Percentiles rank a stretch among this genome's conserved stretches.
Evolutionary conservation across 2,113 vertebrate species (phyloP).

Genomic region (Pholis gunnellus): DNA sequence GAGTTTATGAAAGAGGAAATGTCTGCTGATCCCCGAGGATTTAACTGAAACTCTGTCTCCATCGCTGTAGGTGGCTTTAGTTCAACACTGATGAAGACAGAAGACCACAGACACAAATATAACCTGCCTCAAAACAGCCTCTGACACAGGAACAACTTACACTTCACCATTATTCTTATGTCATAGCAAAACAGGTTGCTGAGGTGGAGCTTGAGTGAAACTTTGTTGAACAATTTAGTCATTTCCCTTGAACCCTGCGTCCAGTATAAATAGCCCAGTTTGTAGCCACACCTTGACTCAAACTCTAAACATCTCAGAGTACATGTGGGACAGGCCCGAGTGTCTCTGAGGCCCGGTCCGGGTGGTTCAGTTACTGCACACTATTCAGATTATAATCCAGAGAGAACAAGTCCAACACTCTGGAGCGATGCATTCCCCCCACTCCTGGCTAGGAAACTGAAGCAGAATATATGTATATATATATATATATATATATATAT

Average conservation of each 20-base stretch:
- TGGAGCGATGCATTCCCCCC: constrained; percentile 36
- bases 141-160: not conserved
- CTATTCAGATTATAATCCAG: constrained; percentile 64
- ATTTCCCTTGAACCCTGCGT: not conserved
- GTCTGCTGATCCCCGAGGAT: constrained; percentile 39
- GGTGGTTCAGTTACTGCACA: constrained; percentile 56
- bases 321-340: not conserved
- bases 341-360: constrained; percentile 54
- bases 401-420: constrained; percentile 19
- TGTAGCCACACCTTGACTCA: constrained; percentile 30
- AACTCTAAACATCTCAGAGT: constrained; percentile 17
- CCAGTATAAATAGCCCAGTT: constrained; percentile 38
- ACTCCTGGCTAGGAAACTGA: not conserved
- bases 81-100: not conserved
- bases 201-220: not conserved
- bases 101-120: not conserved
- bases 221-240: constrained; percentile 14
- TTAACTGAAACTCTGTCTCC: constrained; percentile 46
- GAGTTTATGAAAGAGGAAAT: constrained; percentile 59
- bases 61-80: constrained; percentile 3
- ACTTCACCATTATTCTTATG: not conserved
- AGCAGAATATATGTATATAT: too few relatives aligned
- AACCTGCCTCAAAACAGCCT: not conserved
- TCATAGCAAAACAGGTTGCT: constrained; percentile 13
- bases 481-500: too few relatives aligned